These are phyloP conservation scores for Epinephelus malabaricus DNA, from an alignment of 2,797 vertebrate genomes.

Conservation along the genomic window DNA sequence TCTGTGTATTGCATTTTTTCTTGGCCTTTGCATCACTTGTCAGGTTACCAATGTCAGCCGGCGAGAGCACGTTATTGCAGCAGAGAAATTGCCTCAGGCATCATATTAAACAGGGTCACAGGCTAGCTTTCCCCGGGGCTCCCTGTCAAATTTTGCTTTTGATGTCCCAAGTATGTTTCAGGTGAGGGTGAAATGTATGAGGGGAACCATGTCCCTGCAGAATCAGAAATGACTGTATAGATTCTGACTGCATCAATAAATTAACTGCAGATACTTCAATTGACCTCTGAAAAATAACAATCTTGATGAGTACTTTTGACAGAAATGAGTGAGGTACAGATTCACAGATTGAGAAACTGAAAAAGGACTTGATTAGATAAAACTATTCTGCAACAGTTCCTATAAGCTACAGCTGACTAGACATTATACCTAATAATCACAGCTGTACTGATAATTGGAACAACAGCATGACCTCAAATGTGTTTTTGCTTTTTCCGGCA, in stretches of 20 bases:
- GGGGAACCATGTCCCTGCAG: background rate
- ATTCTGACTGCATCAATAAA: slow-evolving; percentile 28
- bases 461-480: too few species aligned
- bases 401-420: too few species aligned
- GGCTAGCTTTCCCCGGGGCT: slow-evolving; percentile 52
- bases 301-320: background rate
- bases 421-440: too few species aligned
- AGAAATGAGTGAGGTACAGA: background rate
- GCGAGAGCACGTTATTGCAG: slow-evolving; percentile 60
- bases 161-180: slow-evolving; percentile 62
- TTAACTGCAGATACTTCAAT: background rate
- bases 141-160: slow-evolving; percentile 59
- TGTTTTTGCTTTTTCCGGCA: too few species aligned
- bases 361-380: too few species aligned
- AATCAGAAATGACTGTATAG: slow-evolving; percentile 10
- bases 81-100: slow-evolving; percentile 67
- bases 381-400: background rate
- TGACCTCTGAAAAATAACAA: slow-evolving; percentile 4
- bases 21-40: slow-evolving; percentile 52
- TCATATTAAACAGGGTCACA: slow-evolving; percentile 78
- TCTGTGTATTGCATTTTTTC: slow-evolving; percentile 33
- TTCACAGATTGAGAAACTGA: background rate
- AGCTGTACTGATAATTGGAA: too few species aligned
- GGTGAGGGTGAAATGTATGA: slow-evolving; percentile 35
- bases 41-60: slow-evolving; percentile 56